Evolutionary conservation across 2,797 vertebrate genomes (phyloP).

Genomic region (Dermochelys coriacea): DNA sequence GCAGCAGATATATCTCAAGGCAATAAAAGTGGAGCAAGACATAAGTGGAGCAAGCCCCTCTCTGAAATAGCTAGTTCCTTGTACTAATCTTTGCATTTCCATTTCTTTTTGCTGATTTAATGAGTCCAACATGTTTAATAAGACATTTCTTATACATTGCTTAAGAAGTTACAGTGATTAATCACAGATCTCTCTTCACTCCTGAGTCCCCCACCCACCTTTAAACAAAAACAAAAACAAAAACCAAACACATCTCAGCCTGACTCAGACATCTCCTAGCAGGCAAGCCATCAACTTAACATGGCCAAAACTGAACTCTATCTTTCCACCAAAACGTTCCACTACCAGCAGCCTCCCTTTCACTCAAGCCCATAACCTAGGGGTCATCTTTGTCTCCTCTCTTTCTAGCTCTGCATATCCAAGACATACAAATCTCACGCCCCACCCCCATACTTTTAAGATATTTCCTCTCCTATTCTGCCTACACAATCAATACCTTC

Average conservation of each 20-base stretch:
- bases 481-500: constrained; percentile 49
- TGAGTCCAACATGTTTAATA: neutral
- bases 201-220: neutral
- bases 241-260: neutral
- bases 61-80: neutral
- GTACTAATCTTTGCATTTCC: neutral
- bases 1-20: neutral
- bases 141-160: neutral
- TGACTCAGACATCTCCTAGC: neutral
- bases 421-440: constrained; percentile 37
- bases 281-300: neutral
- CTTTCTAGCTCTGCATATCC: constrained; percentile 11
- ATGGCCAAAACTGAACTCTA: neutral
- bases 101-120: neutral
- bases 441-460: constrained; percentile 45
- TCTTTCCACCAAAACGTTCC: neutral
- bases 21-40: neutral
- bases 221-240: neutral
- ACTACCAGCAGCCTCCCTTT: neutral
- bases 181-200: neutral
- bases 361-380: constrained; percentile 14
- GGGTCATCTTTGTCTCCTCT: constrained; percentile 15
- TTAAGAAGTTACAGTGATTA: neutral
- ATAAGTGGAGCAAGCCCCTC: neutral
- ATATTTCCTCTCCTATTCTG: constrained; percentile 47